phyloP scores from a whole-genome alignment of 2,888 invertebrate species.

The Diabrotica balteata region DNA sequence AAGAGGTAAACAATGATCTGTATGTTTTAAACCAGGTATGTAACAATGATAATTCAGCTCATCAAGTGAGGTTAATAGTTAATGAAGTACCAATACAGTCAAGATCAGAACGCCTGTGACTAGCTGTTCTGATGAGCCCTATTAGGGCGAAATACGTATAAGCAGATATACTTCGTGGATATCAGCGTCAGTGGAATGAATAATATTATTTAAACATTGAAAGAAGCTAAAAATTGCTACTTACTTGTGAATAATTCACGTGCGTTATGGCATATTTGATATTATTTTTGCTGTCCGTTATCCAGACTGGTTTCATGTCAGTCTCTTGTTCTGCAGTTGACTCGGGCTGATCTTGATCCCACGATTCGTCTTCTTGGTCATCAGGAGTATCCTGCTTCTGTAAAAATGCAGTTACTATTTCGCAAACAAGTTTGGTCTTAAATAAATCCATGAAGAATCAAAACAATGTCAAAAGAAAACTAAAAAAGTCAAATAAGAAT shows the following conservation, averaged over 20 bases:
- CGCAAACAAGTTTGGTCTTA: conserved; percentile 27
- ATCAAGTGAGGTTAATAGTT: too few relatives aligned
- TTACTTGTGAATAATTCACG: conserved; percentile 61
- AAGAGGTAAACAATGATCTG: too few relatives aligned
- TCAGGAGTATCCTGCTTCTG: conserved; percentile 46
- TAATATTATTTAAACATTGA: too few relatives aligned
- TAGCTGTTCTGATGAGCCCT: too few relatives aligned
- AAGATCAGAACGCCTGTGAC: too few relatives aligned
- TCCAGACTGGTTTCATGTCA: conserved; percentile 55
- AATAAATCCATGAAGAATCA: conserved; percentile 7
- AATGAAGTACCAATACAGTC: too few relatives aligned
- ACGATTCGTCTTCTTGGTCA: conserved; percentile 40
- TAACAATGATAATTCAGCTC: too few relatives aligned
- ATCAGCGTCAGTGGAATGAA: too few relatives aligned
- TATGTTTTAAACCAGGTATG: too few relatives aligned
- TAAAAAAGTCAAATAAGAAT: too few relatives aligned
- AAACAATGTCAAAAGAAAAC: background rate
- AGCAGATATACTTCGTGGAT: too few relatives aligned
- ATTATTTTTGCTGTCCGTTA: conserved; percentile 57
- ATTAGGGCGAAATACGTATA: too few relatives aligned
- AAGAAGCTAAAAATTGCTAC: background rate
- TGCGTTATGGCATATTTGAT: conserved; percentile 60
- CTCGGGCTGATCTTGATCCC: conserved; percentile 41
- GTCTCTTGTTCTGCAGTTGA: conserved; percentile 29
- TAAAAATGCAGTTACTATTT: conserved; percentile 33